These are phyloP conservation scores for Sweltsa coloradensis DNA, from an alignment of 1,140 invertebrate species.

Conservation along the genomic window DNA sequence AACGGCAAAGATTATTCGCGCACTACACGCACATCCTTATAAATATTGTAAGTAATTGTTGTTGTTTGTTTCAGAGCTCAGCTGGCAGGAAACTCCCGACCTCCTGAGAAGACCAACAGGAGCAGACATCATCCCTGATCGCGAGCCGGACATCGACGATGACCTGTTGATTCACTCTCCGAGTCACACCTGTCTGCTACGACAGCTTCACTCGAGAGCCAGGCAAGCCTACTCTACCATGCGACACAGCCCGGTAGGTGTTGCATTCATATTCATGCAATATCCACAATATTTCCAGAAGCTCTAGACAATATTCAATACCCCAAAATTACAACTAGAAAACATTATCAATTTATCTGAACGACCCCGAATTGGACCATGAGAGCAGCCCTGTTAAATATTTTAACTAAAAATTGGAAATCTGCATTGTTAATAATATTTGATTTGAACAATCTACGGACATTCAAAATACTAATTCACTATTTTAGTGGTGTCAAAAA, in stretches of 20 bases:
- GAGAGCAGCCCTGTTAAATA: neutral
- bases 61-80: conserved; percentile 12
- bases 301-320: no score
- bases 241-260: no score
- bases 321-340: no score
- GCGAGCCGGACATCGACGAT: conserved; percentile 10
- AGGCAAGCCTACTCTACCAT: conserved; percentile 18
- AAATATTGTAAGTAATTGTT: no score
- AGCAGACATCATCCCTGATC: conserved; percentile 14
- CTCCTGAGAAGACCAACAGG: conserved; percentile 19
- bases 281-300: no score
- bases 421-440: neutral
- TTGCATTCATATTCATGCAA: no score
- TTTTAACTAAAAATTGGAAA: neutral
- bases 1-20: neutral
- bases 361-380: neutral
- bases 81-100: conserved; percentile 20
- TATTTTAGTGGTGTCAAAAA: no score
- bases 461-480: no score
- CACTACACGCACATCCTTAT: neutral
- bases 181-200: conserved; percentile 11
- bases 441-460: no score
- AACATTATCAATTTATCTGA: neutral
- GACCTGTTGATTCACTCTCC: neutral
- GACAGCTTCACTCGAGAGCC: conserved; percentile 20